Evolutionary conservation across 2,797 vertebrate genomes (phyloP), one percentile per base, ranked within the genome.

Genomic region (Hozukius guyotensis): DNA sequence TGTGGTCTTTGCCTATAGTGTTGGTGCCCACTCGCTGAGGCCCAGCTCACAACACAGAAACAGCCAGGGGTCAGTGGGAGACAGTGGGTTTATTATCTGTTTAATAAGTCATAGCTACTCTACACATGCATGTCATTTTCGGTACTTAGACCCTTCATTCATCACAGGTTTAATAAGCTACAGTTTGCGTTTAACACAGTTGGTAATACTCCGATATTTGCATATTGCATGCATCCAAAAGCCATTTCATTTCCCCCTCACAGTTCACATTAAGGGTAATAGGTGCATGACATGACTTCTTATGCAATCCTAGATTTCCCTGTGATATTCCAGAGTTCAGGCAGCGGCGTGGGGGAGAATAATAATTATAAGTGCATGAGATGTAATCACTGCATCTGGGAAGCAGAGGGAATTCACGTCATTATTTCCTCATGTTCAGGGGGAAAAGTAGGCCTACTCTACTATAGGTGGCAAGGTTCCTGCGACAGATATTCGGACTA

Each of bases 401-500:
- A 89, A 92, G 89, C 81, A 24, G 69, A 68, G 90, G 87, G 87
- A 92, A 87, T 90, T 78, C 53, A 66, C 85, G 75, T 77, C 72
- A 73, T 87, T 81, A 75, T 75, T 86, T 80, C 57, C 67, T 68
- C 65, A 49, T 75, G 78, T 86, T 87, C 46, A 42, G 80, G 81
- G 61, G 61, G 61, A 68, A 69, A 79, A 87, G 85, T 80, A 83
- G 84, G 60, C 42, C 85, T 60, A 61, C 90, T 80, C 85, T 86
- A 88, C 91, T 75, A 86, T 86, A 88, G 92, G 90, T 88, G 87
- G 86, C 78, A 64, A 32, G 82, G 82, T 89, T 91, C 85, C 92
- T 93, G 93, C 89, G 91, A 93, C 93, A 93, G 91, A 94, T 94
- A 95, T 95, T 92, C 89, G 86, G 92, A 92, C 46, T n/a, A 52